Base-by-base conservation (phyloP, 2,888 invertebrate species). In the Epinotia brunnichana region DNA sequence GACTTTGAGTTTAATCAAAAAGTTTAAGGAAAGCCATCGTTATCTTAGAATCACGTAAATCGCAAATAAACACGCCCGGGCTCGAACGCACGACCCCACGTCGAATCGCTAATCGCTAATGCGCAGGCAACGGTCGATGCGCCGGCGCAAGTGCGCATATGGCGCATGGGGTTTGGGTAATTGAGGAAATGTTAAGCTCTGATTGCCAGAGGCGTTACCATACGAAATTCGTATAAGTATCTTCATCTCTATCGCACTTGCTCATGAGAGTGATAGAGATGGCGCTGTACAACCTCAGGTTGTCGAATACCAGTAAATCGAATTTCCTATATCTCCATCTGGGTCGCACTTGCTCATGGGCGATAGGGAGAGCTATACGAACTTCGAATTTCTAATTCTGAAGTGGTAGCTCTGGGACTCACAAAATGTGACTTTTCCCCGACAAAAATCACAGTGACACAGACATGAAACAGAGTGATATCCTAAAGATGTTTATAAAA, bases 21-120 rank as follows among this genome's bases (percentile, higher is more conserved):
- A 54, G 19, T 21, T 57, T 35, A 63, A 63, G 57, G 59, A 44
- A 66, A 66, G 19, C 39, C 29, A 13, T 72, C 74, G 68, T 73
- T 68, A 70, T 74, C 69, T 53, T 67, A 63, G 70, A 66, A 71
- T 70, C 57, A 44, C 67, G 74, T 70, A 75, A 75, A 75, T 74
- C 70, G 74, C 74, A 74, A 76, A 76, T 71, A 76, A 72, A 70
- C 69, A 66, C 70, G 54, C 72, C 69, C 67, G 70, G 73, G 60
- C 68, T 51, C 67, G 61, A 70, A 77, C 78, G 77, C 77, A 78
- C 80, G 79, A 77, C 76, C 80, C 83, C 87, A 86, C 84, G 77
- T 78, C 90, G 85, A 91, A 91, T 91, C 83, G 87, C 80, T 91
- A 91, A 91, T 91, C 83, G 87, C 80, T 91, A 90, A 91, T 90